A percentile compares a stretch with the other conserved stretches of the same genome.
Conservation (phyloP, 2,797 vertebrate species). For the Eidolon dupreanum region DNA sequence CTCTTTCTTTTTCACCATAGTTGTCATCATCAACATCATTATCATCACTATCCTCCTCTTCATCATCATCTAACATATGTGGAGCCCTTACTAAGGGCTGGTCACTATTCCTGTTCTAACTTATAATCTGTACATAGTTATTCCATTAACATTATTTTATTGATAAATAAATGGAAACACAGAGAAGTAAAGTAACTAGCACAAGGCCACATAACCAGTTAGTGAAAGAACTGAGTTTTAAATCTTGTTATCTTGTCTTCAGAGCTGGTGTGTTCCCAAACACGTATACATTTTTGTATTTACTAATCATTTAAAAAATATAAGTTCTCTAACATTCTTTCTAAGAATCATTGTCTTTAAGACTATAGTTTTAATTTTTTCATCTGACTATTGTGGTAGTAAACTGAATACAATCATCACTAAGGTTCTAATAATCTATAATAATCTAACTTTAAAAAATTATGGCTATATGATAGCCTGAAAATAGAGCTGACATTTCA, state of each 20-base stretch:
- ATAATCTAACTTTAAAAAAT: neutral
- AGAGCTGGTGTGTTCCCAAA: neutral
- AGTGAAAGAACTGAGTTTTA: neutral
- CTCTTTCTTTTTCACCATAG: neutral
- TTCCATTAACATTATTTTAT: neutral
- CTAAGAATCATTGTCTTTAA: neutral
- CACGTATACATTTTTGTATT: neutral
- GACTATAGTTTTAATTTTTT: conserved; percentile 31
- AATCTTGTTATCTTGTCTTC: neutral
- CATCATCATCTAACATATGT: neutral
- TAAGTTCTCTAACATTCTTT: neutral
- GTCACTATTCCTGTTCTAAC: neutral
- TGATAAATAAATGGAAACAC: neutral
- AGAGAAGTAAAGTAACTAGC: neutral
- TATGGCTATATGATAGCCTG: neutral
- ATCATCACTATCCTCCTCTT: neutral
- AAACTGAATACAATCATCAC: neutral
- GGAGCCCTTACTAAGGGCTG: neutral
- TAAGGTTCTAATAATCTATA: neutral
- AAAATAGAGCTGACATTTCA: neutral
- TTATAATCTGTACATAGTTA: neutral
- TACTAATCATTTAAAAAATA: neutral
- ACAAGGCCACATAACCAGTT: neutral
- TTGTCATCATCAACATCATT: neutral
- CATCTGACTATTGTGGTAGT: neutral